phyloP scores from a whole-genome alignment of 2,113 vertebrate species.

The Sardina pilchardus region DNA sequence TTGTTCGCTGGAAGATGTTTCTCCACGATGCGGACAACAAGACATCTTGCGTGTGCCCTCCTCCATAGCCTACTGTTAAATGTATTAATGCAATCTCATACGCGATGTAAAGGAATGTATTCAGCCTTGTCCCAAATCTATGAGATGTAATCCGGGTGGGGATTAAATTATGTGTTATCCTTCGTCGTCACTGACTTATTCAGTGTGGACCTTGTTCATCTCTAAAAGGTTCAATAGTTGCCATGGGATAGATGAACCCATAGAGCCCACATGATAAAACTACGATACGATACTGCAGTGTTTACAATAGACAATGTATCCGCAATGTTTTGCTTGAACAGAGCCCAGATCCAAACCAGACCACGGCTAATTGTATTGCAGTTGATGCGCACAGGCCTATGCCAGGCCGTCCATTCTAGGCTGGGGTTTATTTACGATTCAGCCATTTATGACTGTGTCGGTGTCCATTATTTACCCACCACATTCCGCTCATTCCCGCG shows the following conservation, averaged over 20 bases:
- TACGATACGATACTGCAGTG: too few species aligned
- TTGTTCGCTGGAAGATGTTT: slow-evolving; percentile 56
- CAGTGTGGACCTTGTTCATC: neutral
- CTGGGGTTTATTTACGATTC: neutral
- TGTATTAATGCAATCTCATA: neutral
- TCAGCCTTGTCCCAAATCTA: neutral
- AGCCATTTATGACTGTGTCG: neutral
- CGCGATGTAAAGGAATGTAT: slow-evolving; percentile 60
- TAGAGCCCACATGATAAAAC: neutral
- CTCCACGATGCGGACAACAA: slow-evolving; percentile 37
- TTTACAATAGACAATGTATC: too few species aligned
- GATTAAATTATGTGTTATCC: neutral
- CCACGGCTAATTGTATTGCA: neutral
- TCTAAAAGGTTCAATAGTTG: neutral
- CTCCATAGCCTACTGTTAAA: neutral
- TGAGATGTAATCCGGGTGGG: neutral
- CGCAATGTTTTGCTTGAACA: neutral
- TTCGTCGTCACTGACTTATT: neutral
- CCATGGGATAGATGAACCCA: neutral
- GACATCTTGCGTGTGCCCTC: neutral
- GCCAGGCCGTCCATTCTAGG: neutral
- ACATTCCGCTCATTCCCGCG: slow-evolving; percentile 1
- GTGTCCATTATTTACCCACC: neutral
- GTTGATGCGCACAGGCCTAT: neutral
- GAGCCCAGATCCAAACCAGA: neutral